Evolutionary conservation across 2,797 vertebrate genomes (phyloP).

Genomic region (Alauda arvensis): DNA sequence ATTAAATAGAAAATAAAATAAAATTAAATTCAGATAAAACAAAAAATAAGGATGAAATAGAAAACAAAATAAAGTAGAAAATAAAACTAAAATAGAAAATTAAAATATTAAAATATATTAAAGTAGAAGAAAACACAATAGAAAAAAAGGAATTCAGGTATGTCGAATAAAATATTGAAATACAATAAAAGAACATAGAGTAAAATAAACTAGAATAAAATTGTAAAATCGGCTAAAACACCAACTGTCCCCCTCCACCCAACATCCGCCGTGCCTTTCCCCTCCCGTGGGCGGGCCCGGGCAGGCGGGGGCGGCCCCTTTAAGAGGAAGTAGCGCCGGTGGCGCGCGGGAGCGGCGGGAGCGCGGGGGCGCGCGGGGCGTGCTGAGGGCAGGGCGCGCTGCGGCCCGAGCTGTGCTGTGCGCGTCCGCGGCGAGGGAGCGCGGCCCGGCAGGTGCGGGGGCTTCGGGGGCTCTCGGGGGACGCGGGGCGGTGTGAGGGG

Average conservation of each 20-base stretch:
- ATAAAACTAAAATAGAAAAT: not conserved
- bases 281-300: not conserved
- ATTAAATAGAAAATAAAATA: not conserved
- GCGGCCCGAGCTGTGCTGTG: not conserved
- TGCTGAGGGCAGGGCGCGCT: not conserved
- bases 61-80: not conserved
- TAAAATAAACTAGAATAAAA: not conserved
- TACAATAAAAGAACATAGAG: not conserved
- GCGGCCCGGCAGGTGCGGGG: not conserved
- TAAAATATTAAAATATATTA: too few species aligned
- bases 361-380: not conserved
- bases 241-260: rapidly evolving
- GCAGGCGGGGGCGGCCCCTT: not conserved
- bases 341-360: not conserved
- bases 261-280: rapidly evolving
- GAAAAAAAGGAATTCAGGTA: not conserved
- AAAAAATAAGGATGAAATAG: not conserved
- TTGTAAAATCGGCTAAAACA: rapidly evolving
- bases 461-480: not conserved
- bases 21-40: not conserved
- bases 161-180: not conserved
- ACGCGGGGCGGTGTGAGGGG: not conserved
- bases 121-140: not conserved
- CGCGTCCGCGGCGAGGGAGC: not conserved
- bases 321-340: not conserved